Evolutionary conservation across 2,888 invertebrate species (phyloP), one percentile per base, ranked within the genome.

Genomic region (Schizaphis graminum): DNA sequence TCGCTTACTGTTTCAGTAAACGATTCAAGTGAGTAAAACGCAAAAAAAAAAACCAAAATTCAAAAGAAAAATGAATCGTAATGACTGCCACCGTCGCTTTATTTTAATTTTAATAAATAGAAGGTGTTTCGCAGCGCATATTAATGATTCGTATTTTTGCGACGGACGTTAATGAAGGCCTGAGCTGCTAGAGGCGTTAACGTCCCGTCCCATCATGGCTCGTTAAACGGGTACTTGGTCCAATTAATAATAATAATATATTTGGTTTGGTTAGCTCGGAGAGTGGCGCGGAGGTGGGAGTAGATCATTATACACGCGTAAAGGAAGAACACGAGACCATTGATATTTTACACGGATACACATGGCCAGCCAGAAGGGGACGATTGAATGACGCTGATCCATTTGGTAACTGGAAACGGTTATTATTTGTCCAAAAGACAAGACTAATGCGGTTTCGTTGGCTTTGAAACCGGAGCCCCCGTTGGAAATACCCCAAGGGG

Each of bases 201-300:
- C 53, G 35, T 77, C 77, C 49, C 47, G 11, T n/a, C 35, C 67
- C 53, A 24, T 57, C 53, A 21, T 57, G 91, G 10, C 89, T 92
- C 88, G 89, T 93, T 88, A 89, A 93, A 67, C 92, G 92, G 88
- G 67, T 89, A 77, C 67, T 28, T n/a, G 44, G 89, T 84, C 88
- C 92, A 89, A 93, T 93, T 93, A 88, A 89, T 93, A 77, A 91
- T 91, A 91, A 89, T 89, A 89, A 88, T 53, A 88, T 77, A 88
- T 77, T 93, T 92, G 86, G 86, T 88, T 88, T 92, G 61, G 10
- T 49, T 53, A 10, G 28, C 0, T 67, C 11, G 21, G 28, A 3
- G 35, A 35, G 35, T 10, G 88, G 16, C 0, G 67, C 26, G 21
- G 35, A 4, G n/a, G 26, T 1, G 44, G 44, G 1, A 7, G 47